phyloP scores from a whole-genome alignment of 2,113 vertebrate genomes.

The Oncorhynchus tshawytscha region DNA sequence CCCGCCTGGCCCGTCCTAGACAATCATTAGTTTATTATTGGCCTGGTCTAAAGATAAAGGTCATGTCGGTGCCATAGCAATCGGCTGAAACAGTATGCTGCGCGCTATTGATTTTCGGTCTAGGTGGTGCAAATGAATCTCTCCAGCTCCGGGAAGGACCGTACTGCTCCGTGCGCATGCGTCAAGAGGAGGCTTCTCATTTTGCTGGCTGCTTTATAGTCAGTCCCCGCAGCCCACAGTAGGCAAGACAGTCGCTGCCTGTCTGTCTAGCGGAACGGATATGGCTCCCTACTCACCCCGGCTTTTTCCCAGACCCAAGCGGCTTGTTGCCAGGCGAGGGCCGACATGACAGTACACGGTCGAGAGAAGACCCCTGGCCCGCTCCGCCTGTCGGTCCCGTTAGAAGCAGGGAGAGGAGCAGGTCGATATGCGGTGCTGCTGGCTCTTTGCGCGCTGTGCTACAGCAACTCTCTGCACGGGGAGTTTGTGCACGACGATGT shows the following conservation, averaged over 20 bases:
- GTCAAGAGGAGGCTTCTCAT: slow-evolving; percentile 28
- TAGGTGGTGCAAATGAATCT: slow-evolving; percentile 18
- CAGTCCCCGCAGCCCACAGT: not conserved
- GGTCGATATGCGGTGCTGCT: slow-evolving; percentile 64
- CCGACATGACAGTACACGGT: slow-evolving; percentile 67
- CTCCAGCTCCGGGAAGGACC: not conserved
- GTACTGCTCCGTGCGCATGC: slow-evolving; percentile 59
- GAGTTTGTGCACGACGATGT: slow-evolving; percentile 98
- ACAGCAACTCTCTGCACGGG: slow-evolving; percentile 83
- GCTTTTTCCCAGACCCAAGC: slow-evolving; percentile 26
- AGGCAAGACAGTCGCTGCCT: slow-evolving; percentile 17
- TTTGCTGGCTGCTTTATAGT: not conserved
- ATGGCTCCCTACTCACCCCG: slow-evolving; percentile 15
- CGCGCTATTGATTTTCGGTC: slow-evolving; percentile 32
- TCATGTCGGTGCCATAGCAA: slow-evolving; percentile 22
- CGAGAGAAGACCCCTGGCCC: slow-evolving; percentile 43
- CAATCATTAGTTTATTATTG: slow-evolving; percentile 23
- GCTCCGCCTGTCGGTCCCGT: slow-evolving; percentile 28
- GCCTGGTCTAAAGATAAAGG: slow-evolving; percentile 11
- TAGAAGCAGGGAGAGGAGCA: slow-evolving; percentile 37
- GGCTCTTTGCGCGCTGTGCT: slow-evolving; percentile 81
- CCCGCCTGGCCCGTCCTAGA: not conserved
- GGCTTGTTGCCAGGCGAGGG: slow-evolving; percentile 50
- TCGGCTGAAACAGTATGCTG: slow-evolving; percentile 22
- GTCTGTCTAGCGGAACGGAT: slow-evolving; percentile 42